phyloP scores from a whole-genome alignment of 2,113 vertebrate species.

The Lamprotornis superbus region DNA sequence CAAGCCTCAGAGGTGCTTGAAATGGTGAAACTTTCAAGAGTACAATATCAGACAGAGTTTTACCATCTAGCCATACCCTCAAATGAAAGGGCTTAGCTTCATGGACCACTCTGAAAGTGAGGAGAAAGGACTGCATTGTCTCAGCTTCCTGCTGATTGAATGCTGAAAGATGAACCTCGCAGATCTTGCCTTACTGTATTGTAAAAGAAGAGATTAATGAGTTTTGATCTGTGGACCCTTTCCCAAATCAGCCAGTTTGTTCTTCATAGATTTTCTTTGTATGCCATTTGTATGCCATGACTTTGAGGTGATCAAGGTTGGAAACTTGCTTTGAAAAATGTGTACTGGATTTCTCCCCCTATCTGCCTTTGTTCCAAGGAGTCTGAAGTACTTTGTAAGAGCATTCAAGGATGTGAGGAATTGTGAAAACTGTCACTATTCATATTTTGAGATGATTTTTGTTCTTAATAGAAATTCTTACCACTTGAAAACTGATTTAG shows the following conservation, averaged over 20 bases:
- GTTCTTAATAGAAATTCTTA: conserved; percentile 25
- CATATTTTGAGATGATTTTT: not conserved
- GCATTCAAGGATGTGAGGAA: not conserved
- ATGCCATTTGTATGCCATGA: not conserved
- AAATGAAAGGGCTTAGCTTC: not conserved
- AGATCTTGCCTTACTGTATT: not conserved
- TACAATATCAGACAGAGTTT: not conserved
- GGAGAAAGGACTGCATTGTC: not conserved
- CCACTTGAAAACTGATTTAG: conserved; percentile 40
- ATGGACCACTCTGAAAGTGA: not conserved
- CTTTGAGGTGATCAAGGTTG: not conserved
- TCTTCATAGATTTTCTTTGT: not conserved
- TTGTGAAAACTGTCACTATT: not conserved
- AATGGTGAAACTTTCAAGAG: not conserved
- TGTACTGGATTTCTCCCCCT: not conserved
- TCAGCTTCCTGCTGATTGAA: not conserved
- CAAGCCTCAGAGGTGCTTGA: not conserved
- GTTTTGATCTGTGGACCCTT: not conserved
- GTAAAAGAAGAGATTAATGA: not conserved
- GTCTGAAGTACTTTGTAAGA: not conserved
- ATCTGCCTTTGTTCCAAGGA: not conserved
- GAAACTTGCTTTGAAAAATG: not conserved
- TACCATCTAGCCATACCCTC: not conserved
- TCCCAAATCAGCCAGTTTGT: not conserved
- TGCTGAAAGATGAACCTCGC: not conserved